Conservation (phyloP, 2,888 invertebrate species). For the Mesorhabditis belari region DNA sequence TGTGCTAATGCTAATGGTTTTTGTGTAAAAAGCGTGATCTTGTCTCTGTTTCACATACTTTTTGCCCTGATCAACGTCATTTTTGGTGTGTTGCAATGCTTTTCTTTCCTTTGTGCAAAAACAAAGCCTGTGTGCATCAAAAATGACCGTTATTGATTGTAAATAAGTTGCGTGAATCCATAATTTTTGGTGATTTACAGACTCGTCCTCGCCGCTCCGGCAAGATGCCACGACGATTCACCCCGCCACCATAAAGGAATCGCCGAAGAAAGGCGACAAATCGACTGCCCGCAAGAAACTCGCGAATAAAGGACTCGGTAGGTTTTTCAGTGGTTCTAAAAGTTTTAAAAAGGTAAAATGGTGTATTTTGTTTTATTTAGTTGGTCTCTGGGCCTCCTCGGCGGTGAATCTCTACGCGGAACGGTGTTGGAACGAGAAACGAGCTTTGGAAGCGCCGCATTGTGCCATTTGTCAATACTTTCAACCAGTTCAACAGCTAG, state of each 20-base stretch:
- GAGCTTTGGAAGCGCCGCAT: slow-evolving; percentile 55
- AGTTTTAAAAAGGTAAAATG: too few relatives aligned
- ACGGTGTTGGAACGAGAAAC: slow-evolving; percentile 9
- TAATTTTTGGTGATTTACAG: too few relatives aligned
- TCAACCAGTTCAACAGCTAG: too few relatives aligned
- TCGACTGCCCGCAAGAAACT: too few relatives aligned
- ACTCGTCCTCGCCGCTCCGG: background rate
- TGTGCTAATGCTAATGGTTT: too few relatives aligned
- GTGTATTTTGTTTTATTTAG: slow-evolving; percentile 10
- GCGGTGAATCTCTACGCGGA: slow-evolving; percentile 52
- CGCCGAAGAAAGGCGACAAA: slow-evolving; percentile 8
- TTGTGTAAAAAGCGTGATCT: background rate
- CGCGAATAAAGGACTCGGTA: slow-evolving; percentile 45
- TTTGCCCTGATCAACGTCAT: background rate
- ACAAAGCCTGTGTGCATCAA: slow-evolving; percentile 51
- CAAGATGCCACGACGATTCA: background rate
- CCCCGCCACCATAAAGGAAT: background rate
- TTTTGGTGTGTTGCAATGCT: too few relatives aligned
- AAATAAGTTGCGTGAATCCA: too few relatives aligned
- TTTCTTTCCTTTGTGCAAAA: slow-evolving; percentile 8
- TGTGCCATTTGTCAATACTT: slow-evolving; percentile 63
- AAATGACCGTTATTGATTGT: slow-evolving; percentile 52
- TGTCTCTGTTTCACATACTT: background rate
- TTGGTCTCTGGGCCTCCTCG: slow-evolving; percentile 47
- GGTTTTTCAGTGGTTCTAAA: slow-evolving; percentile 64